These are phyloP conservation scores for Lerema accius DNA, from an alignment of 1,140 invertebrate genomes.

Conservation along the genomic window DNA sequence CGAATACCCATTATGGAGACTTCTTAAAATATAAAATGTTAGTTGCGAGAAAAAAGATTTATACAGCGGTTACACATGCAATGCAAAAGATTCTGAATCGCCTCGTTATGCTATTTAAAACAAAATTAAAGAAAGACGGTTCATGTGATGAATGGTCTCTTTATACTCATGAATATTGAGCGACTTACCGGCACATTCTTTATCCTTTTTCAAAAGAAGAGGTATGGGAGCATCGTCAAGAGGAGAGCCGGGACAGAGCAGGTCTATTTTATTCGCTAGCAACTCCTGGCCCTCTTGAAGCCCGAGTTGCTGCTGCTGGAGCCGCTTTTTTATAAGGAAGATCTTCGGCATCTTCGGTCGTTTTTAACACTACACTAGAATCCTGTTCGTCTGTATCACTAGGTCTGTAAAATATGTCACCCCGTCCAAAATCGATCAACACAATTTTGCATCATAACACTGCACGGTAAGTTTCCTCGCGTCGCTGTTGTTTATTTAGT, in stretches of 20 bases:
- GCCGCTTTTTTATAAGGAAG: constrained; percentile 93
- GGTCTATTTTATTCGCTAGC: constrained; percentile 82
- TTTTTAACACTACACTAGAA: constrained; percentile 70
- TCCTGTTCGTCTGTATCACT: constrained; percentile 66
- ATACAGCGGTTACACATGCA: constrained; percentile 20
- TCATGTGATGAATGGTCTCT: constrained; percentile 42
- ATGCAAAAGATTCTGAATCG: constrained; percentile 34
- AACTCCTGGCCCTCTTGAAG: constrained; percentile 90
- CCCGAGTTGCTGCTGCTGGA: constrained; percentile 93
- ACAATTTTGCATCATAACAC: constrained; percentile 78
- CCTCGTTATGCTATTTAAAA: constrained; percentile 37
- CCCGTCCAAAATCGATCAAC: constrained; percentile 52
- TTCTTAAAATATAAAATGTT: constrained; percentile 1
- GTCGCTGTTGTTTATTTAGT: constrained; percentile 68
- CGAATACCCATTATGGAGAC: not conserved
- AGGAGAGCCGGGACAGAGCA: constrained; percentile 77
- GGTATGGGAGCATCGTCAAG: constrained; percentile 83
- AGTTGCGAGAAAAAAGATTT: constrained; percentile 2
- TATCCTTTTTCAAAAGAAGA: constrained; percentile 84
- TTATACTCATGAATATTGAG: constrained; percentile 37
- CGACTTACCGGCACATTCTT: constrained; percentile 71
- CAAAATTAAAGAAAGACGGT: constrained; percentile 36
- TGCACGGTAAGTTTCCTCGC: constrained; percentile 72
- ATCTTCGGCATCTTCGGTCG: constrained; percentile 92
- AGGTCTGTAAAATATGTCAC: constrained; percentile 63